Evolutionary conservation across 1,140 invertebrate genomes (phyloP).

Genomic region (roundworm (Caenorhabditis elegans)): WBcel235 BX284606.5:12732001-12732500

Average conservation of each 20-base stretch:
- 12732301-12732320: neutral
- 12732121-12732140: no score
- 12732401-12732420: slow-evolving; percentile 10
- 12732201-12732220: neutral
- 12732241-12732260: slow-evolving; percentile 2
- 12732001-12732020: no score
- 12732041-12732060: no score
- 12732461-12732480: neutral
- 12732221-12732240: neutral
- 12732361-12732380: neutral
- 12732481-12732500: neutral
- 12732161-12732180: no score
- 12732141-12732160: no score
- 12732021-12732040: no score
- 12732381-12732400: neutral
- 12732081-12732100: no score
- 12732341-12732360: slow-evolving; percentile 1
- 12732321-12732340: neutral
- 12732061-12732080: no score
- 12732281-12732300: slow-evolving; percentile 6
- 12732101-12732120: no score
- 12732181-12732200: neutral
- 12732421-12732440: neutral
- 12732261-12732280: neutral
- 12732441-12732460: neutral